Evolutionary conservation across 2,888 invertebrate genomes (phyloP).

Genomic region (Dasypogon diadema): DNA sequence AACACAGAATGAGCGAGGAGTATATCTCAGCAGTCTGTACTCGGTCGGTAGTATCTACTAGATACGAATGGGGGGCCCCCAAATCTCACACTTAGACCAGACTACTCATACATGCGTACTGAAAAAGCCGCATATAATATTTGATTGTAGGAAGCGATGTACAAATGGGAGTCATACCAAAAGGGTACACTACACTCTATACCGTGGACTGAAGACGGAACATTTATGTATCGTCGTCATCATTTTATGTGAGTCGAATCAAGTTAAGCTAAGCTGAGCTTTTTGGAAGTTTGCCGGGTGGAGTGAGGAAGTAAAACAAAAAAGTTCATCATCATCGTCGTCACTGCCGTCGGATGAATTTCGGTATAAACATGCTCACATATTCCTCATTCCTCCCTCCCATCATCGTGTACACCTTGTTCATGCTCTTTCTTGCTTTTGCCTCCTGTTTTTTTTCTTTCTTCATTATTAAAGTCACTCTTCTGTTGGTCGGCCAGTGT

Average conservation of each 20-base stretch:
- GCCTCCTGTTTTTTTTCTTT: neutral
- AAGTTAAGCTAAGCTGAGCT: neutral
- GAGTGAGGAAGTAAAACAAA: neutral
- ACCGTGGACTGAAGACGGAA: no score
- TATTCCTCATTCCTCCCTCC: no score
- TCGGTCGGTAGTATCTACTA: neutral
- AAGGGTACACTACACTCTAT: neutral
- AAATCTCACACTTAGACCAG: neutral
- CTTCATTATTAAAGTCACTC: neutral
- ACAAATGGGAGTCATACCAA: neutral
- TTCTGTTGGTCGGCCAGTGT: neutral
- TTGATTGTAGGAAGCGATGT: neutral
- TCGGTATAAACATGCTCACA: neutral
- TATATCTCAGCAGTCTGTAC: neutral
- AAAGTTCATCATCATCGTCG: neutral
- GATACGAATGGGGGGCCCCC: neutral
- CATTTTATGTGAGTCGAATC: neutral
- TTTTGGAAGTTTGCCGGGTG: neutral
- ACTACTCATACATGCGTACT: neutral
- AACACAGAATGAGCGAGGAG: constrained; percentile 1
- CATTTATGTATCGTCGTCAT: neutral
- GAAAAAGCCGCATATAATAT: neutral
- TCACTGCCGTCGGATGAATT: neutral
- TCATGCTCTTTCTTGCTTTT: neutral
- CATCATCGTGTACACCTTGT: no score